phyloP scores from a whole-genome alignment of 1,140 invertebrate species.

The Drosophila santomea region DNA sequence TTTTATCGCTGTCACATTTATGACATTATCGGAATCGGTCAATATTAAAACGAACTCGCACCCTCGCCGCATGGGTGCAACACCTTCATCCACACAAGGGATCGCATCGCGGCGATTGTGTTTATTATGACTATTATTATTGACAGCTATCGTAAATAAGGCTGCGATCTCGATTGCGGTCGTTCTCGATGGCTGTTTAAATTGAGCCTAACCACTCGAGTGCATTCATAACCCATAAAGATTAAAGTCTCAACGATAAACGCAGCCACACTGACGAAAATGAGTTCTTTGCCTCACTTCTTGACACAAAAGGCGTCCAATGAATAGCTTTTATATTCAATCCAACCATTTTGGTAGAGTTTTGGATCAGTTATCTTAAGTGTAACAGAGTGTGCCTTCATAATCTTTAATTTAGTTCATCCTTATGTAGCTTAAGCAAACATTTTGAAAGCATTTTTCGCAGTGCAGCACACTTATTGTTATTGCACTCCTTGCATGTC shows the following conservation, averaged over 20 bases:
- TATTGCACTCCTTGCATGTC: slow-evolving; percentile 57
- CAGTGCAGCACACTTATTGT: slow-evolving; percentile 21
- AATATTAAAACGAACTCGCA: slow-evolving; percentile 57
- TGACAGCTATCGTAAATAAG: slow-evolving; percentile 72
- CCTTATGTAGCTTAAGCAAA: too few relatives aligned
- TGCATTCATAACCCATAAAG: slow-evolving; percentile 76
- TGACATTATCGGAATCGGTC: slow-evolving; percentile 73
- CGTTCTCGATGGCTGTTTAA: slow-evolving; percentile 58
- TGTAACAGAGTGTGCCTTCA: too few relatives aligned
- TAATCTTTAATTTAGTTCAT: too few relatives aligned
- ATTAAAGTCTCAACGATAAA: slow-evolving; percentile 72
- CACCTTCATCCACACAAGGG: slow-evolving; percentile 39
- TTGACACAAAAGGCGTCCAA: background rate
- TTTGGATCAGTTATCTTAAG: too few relatives aligned
- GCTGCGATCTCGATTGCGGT: slow-evolving; percentile 9
- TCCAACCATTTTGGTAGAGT: too few relatives aligned
- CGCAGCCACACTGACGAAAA: slow-evolving; percentile 22
- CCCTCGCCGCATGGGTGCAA: slow-evolving; percentile 53
- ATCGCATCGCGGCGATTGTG: slow-evolving; percentile 46
- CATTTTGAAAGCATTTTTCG: background rate
- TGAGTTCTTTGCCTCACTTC: background rate
- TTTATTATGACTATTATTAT: slow-evolving; percentile 77
- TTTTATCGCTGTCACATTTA: slow-evolving; percentile 84
- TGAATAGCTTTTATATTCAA: background rate
- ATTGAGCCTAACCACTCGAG: slow-evolving; percentile 73